These are phyloP conservation scores for Corythoichthys intestinalis DNA, from an alignment of 2,113 vertebrate species.

Conservation along the genomic window DNA sequence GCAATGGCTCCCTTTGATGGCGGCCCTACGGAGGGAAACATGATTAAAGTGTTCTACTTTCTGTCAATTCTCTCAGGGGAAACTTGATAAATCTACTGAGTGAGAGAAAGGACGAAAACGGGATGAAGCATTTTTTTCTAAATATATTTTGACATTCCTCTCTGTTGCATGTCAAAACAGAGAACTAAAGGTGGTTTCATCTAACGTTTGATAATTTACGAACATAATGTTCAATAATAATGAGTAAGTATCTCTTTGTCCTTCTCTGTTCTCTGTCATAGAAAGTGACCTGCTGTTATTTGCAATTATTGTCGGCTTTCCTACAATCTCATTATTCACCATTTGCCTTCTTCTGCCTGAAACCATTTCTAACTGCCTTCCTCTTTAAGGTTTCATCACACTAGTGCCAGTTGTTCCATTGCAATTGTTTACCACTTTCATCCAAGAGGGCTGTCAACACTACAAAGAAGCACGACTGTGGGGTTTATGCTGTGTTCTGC, in stretches of 20 bases:
- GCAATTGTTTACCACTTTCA: constrained; percentile 20
- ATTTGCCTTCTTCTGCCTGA: constrained; percentile 11
- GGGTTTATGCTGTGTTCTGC: background rate
- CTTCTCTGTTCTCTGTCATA: constrained; percentile 21
- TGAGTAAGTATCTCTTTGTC: constrained; percentile 1
- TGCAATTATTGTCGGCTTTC: constrained; percentile 23
- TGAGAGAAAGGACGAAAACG: constrained; percentile 29
- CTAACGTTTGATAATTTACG: constrained; percentile 10
- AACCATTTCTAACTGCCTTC: constrained; percentile 16
- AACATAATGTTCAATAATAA: constrained; percentile 5
- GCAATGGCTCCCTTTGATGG: constrained; percentile 55
- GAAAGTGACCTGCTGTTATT: constrained; percentile 31
- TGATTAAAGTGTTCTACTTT: constrained; percentile 72
- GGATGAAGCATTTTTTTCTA: constrained; percentile 21
- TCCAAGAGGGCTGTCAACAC: constrained; percentile 8
- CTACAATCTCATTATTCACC: constrained; percentile 18
- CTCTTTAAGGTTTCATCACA: constrained; percentile 8
- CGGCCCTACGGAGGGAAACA: constrained; percentile 60
- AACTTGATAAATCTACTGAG: constrained; percentile 60
- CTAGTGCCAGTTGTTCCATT: background rate
- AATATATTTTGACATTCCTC: constrained; percentile 31
- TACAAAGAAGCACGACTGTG: background rate
- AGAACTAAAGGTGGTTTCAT: background rate
- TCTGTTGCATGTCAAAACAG: constrained; percentile 12
- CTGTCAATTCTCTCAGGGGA: constrained; percentile 56